Evolutionary conservation across 1,140 invertebrate genomes (phyloP), one percentile per base, ranked within the genome.

Genomic region (Ips nitidus): DNA sequence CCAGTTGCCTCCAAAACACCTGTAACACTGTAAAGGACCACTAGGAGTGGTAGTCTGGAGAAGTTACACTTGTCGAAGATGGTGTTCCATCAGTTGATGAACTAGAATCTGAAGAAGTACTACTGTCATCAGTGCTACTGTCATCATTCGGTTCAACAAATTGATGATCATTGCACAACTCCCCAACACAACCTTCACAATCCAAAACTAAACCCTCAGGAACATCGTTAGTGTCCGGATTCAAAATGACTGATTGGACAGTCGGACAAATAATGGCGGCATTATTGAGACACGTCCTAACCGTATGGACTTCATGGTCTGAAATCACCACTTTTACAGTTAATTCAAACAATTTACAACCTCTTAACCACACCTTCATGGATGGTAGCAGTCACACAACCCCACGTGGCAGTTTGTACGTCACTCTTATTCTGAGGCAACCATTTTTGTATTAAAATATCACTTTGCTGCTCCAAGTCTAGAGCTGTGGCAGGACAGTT

Each of bases 371-470:
- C 45, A 65, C 62, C 62, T 65, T 65, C 62, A 43, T 65, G 62
- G 4, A 65, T 36, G 4, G 62, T 65, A 1, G 52, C 62, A 7
- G 62, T 65, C 5, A 65, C 52, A 39, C 62, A 65, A 36, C 62
- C 62, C 62, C 59, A 61, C 4, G 40, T 42, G 4, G 42, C 22
- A 50, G 4, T 39, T 47, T n/a, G 6, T 45, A n/a, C 8, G 47
- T 4, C 22, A 2, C 40, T 41, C 45, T 39, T 36, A 45, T 39
- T 52, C 37, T 8, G 4, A 8, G 39, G 52, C 7, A 8, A 52
- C 7, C 7, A 59, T 6, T 42, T 41, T 59, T 1, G 1, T 7
- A 59, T 8, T 8, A 36, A 8, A 52, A 36, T 52, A 37, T 52
- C 7, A 8, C 45, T 52, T 36, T 50, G 39, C 2, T 63, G 36